Evolutionary conservation across 2,797 vertebrate genomes (phyloP).

Genomic region (Buceros bicornis): DNA sequence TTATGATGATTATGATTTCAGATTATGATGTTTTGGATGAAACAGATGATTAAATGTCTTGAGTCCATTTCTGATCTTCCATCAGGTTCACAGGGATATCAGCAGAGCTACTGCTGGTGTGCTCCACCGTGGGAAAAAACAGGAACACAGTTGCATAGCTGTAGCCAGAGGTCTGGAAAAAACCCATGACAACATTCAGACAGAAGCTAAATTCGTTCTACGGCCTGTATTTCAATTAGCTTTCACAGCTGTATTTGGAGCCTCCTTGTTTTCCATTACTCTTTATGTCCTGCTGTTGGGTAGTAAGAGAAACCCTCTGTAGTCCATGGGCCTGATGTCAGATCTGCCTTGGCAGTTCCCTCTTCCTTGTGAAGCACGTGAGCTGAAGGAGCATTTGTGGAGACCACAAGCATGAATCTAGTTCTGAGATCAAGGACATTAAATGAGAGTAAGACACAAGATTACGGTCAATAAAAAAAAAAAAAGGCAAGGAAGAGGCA

Average conservation of each 20-base stretch:
- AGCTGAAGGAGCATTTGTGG: neutral
- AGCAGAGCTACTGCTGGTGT: neutral
- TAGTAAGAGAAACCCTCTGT: neutral
- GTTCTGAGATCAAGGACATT: neutral
- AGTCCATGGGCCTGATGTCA: neutral
- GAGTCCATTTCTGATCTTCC: neutral
- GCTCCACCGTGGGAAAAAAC: neutral
- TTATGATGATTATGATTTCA: neutral
- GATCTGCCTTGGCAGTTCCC: neutral
- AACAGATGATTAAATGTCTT: neutral
- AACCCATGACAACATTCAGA: neutral
- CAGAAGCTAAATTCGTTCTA: slow-evolving; percentile 29
- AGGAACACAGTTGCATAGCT: neutral
- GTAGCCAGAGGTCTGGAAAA: neutral
- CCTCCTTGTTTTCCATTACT: neutral
- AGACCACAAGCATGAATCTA: neutral
- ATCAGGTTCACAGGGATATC: neutral
- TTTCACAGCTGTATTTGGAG: slow-evolving; percentile 7
- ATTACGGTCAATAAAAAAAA: neutral
- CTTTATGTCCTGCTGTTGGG: neutral
- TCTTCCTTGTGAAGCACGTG: neutral
- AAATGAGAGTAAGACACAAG: neutral
- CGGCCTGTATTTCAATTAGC: neutral
- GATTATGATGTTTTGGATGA: neutral
- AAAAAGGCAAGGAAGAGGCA: too few species aligned